Base-by-base conservation (phyloP, 2,113 vertebrate species). In the Chaenocephalus aceratus region DNA sequence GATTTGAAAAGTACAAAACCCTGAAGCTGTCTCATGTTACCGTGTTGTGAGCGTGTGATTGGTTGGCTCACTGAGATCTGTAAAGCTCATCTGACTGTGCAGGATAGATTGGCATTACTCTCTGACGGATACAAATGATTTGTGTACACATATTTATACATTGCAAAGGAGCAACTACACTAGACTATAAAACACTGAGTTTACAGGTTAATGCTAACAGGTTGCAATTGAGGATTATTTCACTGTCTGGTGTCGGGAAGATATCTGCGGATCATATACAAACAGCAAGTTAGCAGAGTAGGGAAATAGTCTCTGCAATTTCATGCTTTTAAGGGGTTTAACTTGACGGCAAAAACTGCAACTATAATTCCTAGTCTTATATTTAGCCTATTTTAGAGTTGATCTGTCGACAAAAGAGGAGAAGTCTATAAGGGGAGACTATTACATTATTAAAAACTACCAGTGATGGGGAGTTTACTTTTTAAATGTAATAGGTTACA, bases 1-100 rank as follows among this genome's bases (percentile, higher is more conserved):
- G 72, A 73, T 66, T 83, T 88, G 78, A 72, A 83, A 81, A 79
- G 75, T 14, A 87, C 83, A 80, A 84, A 92, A 89, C 70, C 53
- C 71, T 48, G 41, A 77, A 36, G 62, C 53, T n/a, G 49, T 82
- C 73, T 89, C 88, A 7, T 26, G 81, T 92, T 86, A 77, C 89
- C 3, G 67, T 75, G 79, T 46, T 54, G 68, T 44, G 68, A 85
- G 63, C 61, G 30, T 58, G 73, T 75, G 51, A 83, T 58, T 76
- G 49, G 64, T 10, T 14, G 62, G 49, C 49, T 53, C n/a, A 21
- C 26, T 2, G 15, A 53, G 49, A 71, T 18, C 30, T 75, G 48
- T 18, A 41, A 52, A 62, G 65, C 76, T 85, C 21, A 63, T 76
- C 21, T 80, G 36, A 58, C 30, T 53, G 44, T 13, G 48, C 62